phyloP scores from a whole-genome alignment of 2,113 vertebrate species.

The Phylloscopus whistleri region DNA sequence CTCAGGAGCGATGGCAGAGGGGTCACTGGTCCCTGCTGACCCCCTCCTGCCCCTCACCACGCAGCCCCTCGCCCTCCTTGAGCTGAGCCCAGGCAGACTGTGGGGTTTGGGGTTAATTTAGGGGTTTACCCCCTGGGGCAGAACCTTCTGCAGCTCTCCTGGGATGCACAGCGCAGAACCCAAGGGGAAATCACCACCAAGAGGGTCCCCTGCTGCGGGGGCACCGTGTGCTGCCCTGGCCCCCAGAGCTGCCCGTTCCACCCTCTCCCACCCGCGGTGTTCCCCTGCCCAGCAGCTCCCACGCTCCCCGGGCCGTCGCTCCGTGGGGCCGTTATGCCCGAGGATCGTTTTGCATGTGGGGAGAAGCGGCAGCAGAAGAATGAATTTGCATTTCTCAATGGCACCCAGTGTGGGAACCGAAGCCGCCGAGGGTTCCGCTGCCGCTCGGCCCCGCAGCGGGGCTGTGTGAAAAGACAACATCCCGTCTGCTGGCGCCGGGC shows the following conservation, averaged over 20 bases:
- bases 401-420: constrained; percentile 44
- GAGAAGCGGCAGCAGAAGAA: not conserved
- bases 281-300: constrained; percentile 23
- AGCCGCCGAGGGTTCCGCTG: not conserved
- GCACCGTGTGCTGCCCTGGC: not conserved
- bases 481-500: constrained; percentile 18
- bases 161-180: rapidly evolving
- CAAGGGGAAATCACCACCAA: rapidly evolving
- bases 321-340: constrained; percentile 12
- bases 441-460: not conserved
- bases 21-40: not conserved
- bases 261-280: not conserved
- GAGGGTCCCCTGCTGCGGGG: not conserved
- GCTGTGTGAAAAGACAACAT: constrained; percentile 70
- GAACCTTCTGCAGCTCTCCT: not conserved
- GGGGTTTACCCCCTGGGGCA: rapidly evolving
- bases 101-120: not conserved
- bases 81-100: not conserved
- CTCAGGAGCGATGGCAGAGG: rapidly evolving
- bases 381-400: constrained; percentile 72
- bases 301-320: not conserved
- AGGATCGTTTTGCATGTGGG: constrained; percentile 55
- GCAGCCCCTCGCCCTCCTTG: not conserved
- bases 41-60: not conserved
- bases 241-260: not conserved